These are phyloP conservation scores for Poicephalus meyeri DNA, from an alignment of 2,113 vertebrate species.

Conservation along the genomic window DNA sequence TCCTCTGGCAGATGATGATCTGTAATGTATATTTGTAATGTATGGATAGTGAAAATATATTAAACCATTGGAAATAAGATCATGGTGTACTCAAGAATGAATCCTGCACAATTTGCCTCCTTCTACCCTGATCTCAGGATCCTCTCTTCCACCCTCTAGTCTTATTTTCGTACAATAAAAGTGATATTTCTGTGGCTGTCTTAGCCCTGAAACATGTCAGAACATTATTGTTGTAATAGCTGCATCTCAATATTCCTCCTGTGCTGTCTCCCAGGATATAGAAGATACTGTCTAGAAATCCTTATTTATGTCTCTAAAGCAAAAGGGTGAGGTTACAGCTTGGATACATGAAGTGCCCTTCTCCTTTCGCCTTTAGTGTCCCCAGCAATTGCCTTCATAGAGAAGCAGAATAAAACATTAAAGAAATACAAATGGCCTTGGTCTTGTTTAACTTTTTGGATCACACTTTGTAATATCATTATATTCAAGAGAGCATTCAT, in stretches of 20 bases:
- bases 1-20: background rate
- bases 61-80: background rate
- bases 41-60: background rate
- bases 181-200: background rate
- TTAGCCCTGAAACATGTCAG: background rate
- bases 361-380: background rate
- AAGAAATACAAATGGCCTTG: background rate
- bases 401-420: background rate
- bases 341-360: background rate
- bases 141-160: background rate
- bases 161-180: background rate
- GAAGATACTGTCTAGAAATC: background rate
- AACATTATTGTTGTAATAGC: slow-evolving; percentile 25
- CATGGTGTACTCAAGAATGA: background rate
- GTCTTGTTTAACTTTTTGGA: background rate
- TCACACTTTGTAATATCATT: background rate
- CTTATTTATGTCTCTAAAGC: slow-evolving; percentile 5
- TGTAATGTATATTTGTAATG: background rate
- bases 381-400: background rate
- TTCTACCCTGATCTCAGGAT: background rate
- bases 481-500: background rate
- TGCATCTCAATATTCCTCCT: background rate
- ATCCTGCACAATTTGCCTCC: background rate
- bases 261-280: background rate
- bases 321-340: background rate